Evolutionary conservation across 2,888 invertebrate genomes (phyloP).

Genomic region (Metellina segmentata): DNA sequence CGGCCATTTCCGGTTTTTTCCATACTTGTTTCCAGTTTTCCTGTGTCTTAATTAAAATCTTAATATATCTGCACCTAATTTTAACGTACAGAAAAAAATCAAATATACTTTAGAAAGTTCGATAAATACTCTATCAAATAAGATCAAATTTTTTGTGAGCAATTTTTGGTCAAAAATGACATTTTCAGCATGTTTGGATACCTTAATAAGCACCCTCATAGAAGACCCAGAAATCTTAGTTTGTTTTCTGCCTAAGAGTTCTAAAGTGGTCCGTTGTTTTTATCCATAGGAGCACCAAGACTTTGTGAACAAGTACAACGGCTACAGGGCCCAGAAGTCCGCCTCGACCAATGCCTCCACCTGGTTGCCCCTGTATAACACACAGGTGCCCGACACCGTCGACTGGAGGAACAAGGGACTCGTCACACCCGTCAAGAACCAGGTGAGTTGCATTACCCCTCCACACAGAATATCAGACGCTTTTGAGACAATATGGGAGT

Average conservation of each 20-base stretch:
- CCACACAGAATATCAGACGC: too few relatives aligned
- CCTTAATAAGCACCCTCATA: not conserved
- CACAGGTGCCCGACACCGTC: constrained; percentile 76
- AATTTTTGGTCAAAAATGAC: too few relatives aligned
- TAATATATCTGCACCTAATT: too few relatives aligned
- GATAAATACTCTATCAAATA: too few relatives aligned
- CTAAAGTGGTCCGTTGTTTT: not conserved
- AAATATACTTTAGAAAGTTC: too few relatives aligned
- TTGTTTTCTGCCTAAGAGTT: not conserved
- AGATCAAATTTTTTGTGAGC: too few relatives aligned
- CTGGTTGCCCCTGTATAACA: constrained; percentile 31
- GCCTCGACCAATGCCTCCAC: not conserved
- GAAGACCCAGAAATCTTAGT: not conserved
- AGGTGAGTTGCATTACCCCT: constrained; percentile 29
- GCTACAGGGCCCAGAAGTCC: not conserved
- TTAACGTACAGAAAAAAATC: too few relatives aligned
- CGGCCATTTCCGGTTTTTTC: too few relatives aligned
- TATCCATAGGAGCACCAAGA: constrained; percentile 45
- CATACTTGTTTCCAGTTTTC: too few relatives aligned
- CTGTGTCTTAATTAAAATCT: too few relatives aligned
- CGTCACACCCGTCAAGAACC: constrained; percentile 56
- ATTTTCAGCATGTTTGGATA: too few relatives aligned
- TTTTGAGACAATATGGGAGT: too few relatives aligned
- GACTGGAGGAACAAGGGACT: constrained; percentile 79
- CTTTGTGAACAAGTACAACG: constrained; percentile 59